A percentile compares a stretch with the other conserved stretches of the same genome.
Conservation (phyloP, 2,888 invertebrate genomes). For the Pimpla rufipes region DNA sequence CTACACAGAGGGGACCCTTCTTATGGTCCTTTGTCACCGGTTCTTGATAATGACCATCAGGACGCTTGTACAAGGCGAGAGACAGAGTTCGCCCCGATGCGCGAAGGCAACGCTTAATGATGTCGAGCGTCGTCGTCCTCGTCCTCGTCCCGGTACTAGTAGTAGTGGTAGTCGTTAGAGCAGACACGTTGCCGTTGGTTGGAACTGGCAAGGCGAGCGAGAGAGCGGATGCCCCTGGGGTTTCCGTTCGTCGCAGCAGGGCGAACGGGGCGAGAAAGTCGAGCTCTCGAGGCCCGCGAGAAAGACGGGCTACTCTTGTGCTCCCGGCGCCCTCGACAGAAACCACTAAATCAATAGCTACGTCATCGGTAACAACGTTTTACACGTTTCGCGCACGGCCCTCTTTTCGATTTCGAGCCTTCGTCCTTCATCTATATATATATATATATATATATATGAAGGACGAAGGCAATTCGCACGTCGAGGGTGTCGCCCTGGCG, state of each 20-base stretch:
- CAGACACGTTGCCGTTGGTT: constrained; percentile 41
- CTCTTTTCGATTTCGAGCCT: constrained; percentile 45
- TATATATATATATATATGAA: too few species aligned
- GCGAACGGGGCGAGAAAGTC: constrained; percentile 41
- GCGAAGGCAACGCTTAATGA: constrained; percentile 77
- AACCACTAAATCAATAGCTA: constrained; percentile 81
- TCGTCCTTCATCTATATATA: constrained; percentile 16
- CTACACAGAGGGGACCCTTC: neutral
- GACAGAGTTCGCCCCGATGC: constrained; percentile 51
- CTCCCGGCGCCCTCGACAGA: constrained; percentile 74
- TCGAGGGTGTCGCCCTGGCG: constrained; percentile 58
- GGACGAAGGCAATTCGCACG: constrained; percentile 51
- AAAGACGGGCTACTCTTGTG: constrained; percentile 61
- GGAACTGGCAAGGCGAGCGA: constrained; percentile 52
- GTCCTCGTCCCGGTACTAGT: neutral
- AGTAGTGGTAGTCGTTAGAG: constrained; percentile 29
- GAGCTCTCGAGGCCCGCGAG: constrained; percentile 51
- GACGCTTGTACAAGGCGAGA: constrained; percentile 33
- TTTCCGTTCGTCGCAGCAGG: constrained; percentile 46
- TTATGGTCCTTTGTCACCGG: constrained; percentile 34
- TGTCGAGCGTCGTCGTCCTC: constrained; percentile 64
- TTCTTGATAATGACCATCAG: constrained; percentile 53
- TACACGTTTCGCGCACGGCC: constrained; percentile 68
- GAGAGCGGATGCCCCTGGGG: constrained; percentile 68
- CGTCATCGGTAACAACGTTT: constrained; percentile 79